Conservation (phyloP, 2,888 invertebrate species). For the Napeogenes inachia region DNA sequence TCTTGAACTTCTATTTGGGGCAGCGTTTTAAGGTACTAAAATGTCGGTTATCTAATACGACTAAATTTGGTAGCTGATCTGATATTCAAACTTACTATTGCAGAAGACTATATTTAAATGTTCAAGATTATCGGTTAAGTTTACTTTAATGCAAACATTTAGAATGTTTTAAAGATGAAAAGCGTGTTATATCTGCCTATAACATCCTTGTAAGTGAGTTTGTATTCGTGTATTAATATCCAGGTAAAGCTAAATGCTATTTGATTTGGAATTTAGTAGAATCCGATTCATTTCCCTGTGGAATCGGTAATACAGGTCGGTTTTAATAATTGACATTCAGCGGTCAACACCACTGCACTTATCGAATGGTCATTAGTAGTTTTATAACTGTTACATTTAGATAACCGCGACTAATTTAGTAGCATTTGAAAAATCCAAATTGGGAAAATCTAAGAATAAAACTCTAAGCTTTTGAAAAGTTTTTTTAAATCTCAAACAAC, state of each 20-base stretch:
- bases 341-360: slow-evolving; percentile 2
- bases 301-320: slow-evolving; percentile 13
- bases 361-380: neutral
- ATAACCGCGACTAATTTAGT: too few relatives aligned
- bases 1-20: slow-evolving; percentile 6
- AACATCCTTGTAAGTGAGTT: neutral
- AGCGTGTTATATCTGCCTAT: too few relatives aligned
- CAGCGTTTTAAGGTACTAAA: neutral
- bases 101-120: too few relatives aligned
- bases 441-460: too few relatives aligned
- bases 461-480: too few relatives aligned
- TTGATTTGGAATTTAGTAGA: slow-evolving; percentile 1
- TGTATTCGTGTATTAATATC: neutral
- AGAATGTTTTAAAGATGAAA: too few relatives aligned
- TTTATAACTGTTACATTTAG: neutral
- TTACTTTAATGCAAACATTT: too few relatives aligned
- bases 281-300: slow-evolving; percentile 4
- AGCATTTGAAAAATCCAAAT: too few relatives aligned
- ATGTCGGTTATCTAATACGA: neutral
- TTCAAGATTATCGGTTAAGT: too few relatives aligned
- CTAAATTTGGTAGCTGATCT: neutral
- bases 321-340: slow-evolving; percentile 19
- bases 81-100: neutral
- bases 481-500: too few relatives aligned
- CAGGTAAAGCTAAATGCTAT: neutral